Evolutionary conservation across 2,888 invertebrate genomes (phyloP).

Genomic region (Pollenia griseotomentosa): DNA sequence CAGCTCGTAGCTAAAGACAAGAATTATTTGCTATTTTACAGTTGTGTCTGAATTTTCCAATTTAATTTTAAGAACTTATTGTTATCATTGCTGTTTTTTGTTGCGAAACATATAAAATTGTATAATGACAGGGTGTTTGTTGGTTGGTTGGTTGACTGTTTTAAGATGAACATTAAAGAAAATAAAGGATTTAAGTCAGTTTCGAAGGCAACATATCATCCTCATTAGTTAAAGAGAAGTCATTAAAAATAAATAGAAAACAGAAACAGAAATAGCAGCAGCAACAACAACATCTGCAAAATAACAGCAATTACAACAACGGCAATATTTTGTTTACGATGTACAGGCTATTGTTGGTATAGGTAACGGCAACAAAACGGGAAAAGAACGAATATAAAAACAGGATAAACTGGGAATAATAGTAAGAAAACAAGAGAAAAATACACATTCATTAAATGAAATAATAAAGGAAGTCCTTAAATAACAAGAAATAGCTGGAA

Average conservation of each 20-base stretch:
- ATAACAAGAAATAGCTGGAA: constrained; percentile 1
- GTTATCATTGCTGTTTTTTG: constrained; percentile 3
- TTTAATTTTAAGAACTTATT: constrained; percentile 37
- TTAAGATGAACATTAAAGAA: constrained; percentile 22
- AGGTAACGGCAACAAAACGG: not conserved
- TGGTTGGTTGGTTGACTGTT: constrained; percentile 18
- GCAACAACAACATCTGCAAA: not conserved
- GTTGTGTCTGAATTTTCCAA: constrained; percentile 7
- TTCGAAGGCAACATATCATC: constrained; percentile 55
- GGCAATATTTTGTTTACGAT: constrained; percentile 6
- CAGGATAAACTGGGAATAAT: not conserved
- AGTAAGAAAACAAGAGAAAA: not conserved
- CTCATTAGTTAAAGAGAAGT: constrained; percentile 67
- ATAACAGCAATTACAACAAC: not conserved
- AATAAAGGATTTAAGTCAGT: constrained; percentile 53
- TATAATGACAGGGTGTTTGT: not conserved
- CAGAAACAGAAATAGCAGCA: constrained; percentile 26
- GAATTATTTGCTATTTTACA: not conserved
- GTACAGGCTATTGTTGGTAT: not conserved
- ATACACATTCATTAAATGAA: not conserved
- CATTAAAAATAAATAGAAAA: constrained; percentile 69
- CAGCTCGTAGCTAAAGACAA: not conserved
- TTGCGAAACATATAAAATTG: constrained; percentile 2
- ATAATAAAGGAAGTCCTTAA: constrained; percentile 31
- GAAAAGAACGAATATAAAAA: not conserved